Conservation (phyloP, 2,797 vertebrate species). For the Oryzias sinensis region DNA sequence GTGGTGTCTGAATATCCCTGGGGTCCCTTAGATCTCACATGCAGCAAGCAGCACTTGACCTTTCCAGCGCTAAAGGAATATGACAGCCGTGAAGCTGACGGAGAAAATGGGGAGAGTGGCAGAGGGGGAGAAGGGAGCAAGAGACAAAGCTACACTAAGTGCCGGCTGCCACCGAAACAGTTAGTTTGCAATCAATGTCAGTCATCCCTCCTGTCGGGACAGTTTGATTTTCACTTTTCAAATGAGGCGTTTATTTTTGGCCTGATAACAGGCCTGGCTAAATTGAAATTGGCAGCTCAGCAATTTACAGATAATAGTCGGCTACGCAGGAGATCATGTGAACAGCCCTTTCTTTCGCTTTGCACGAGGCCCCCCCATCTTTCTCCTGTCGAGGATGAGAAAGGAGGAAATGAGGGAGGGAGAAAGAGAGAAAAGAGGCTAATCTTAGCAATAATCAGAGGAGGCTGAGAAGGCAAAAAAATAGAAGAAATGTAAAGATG, state of each 20-base stretch:
- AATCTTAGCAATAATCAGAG: constrained; percentile 82
- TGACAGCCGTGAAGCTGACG: constrained; percentile 81
- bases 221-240: constrained; percentile 88
- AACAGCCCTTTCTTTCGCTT: constrained; percentile 74
- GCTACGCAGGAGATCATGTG: constrained; percentile 78
- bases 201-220: constrained; percentile 79
- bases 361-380: constrained; percentile 50
- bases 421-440: constrained; percentile 60
- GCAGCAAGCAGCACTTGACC: constrained; percentile 82
- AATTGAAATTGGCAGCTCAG: constrained; percentile 83
- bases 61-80: constrained; percentile 83
- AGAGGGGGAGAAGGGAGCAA: constrained; percentile 45
- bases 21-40: constrained; percentile 78
- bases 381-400: constrained; percentile 67
- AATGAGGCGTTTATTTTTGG: constrained; percentile 82
- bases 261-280: constrained; percentile 79
- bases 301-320: constrained; percentile 80
- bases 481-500: constrained; percentile 46
- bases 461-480: constrained; percentile 68
- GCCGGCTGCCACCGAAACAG: constrained; percentile 81
- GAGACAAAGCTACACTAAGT: constrained; percentile 83
- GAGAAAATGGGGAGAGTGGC: constrained; percentile 58
- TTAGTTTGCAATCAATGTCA: constrained; percentile 87
- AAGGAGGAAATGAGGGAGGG: constrained; percentile 66
- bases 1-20: constrained; percentile 57